A percentile compares a stretch with the other conserved stretches of the same genome.
Conservation (phyloP, 2,113 vertebrate species). For the Myotis brandtii region DNA sequence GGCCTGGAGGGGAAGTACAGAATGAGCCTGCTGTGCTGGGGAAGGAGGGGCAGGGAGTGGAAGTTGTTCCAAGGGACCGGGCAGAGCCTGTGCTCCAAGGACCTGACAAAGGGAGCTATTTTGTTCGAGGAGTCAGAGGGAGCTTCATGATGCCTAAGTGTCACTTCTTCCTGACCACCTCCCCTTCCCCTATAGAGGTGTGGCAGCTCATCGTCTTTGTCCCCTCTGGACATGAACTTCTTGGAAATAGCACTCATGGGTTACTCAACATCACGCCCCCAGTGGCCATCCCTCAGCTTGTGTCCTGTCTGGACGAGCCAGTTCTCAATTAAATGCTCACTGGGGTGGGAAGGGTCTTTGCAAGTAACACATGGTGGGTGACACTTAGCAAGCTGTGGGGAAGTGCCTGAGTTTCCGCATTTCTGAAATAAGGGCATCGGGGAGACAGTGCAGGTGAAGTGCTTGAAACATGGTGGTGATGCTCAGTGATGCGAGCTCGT, state of each 20-base stretch:
- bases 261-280: neutral
- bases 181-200: neutral
- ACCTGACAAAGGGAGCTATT: constrained; percentile 9
- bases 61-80: neutral
- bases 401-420: neutral
- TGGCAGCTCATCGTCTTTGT: neutral
- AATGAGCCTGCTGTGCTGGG: neutral
- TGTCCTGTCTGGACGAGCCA: neutral
- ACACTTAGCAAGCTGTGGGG: neutral
- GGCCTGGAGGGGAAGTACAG: constrained; percentile 50
- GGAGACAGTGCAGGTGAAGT: neutral
- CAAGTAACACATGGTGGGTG: neutral
- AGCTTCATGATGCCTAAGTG: neutral
- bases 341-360: neutral
- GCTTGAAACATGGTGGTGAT: neutral
- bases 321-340: neutral
- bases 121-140: neutral
- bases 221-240: neutral
- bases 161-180: neutral
- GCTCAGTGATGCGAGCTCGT: neutral
- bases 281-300: neutral
- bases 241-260: neutral
- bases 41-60: neutral
- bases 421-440: neutral
- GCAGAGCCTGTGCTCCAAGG: neutral